Base-by-base conservation (phyloP, 1,140 invertebrate species). In the Brachionus angularis region DNA sequence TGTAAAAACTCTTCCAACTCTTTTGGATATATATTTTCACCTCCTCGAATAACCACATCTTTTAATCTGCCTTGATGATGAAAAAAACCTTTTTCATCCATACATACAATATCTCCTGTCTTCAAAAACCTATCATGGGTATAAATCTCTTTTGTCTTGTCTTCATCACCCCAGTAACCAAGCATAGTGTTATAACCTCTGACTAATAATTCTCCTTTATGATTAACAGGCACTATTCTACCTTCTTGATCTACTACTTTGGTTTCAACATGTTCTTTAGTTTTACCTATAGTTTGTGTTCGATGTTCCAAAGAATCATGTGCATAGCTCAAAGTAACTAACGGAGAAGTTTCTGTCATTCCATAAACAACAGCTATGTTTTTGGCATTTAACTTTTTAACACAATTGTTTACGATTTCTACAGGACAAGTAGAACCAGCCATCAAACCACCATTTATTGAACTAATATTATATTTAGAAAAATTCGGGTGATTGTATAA, bases 1-100 rank as follows among this genome's bases (percentile, higher is more conserved):
- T 88, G 86, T 0, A 93, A 76, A 73, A 89, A 87, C 72, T 90
- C 85, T 83, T 96, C 93, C 67, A 96, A 86, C 84, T 95, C 91
- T 46, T 53, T 50, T 0, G 92, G 91, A 74, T 83, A 83, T 50
- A 96, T 88, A 79, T 96, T 96, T 81, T 95, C 93, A 27, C 93
- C 93, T 47, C 93, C 92, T 71, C 92, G 83, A 36, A 93, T 94
- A 42, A 96, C 88, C 85, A 94, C 86, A 74, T 95, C 92, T 79
- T 95, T 95, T 2, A 89, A 79, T 62, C 93, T 84, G 1, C 93
- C 92, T 46, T 91, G 86, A 64, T 95, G 86, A 72, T 82, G 78
- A 0, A 88, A 87, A 76, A 90, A 91, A 1, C 91, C 91, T 74
- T 91, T 83, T 70, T 85, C 83, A 67, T 86, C 82, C 70, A 96